Conservation (phyloP, 2,113 vertebrate genomes). For the Collichthys lucidus region DNA sequence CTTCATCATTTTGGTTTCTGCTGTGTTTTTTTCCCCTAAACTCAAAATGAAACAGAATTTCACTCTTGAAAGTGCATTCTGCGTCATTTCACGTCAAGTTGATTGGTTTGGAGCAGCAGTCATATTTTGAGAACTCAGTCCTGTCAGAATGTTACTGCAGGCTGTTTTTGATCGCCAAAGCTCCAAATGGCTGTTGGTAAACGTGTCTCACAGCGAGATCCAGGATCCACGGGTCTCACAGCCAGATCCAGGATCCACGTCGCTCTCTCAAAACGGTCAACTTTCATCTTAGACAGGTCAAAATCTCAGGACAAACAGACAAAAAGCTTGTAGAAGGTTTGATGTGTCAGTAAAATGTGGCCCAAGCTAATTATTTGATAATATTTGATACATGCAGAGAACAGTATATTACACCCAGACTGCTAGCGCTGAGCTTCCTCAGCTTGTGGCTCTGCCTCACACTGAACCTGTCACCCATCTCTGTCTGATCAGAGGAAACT, state of each 20-base stretch:
- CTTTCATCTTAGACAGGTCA: too few species aligned
- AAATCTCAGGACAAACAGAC: not conserved
- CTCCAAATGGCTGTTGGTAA: not conserved
- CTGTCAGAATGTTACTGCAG: not conserved
- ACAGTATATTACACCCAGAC: not conserved
- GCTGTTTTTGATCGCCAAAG: not conserved
- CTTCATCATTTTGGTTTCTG: not conserved
- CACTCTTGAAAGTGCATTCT: not conserved
- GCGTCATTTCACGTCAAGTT: not conserved
- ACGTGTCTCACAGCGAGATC: not conserved
- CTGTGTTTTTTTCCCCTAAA: too few species aligned
- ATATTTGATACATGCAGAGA: not conserved
- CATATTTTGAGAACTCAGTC: not conserved
- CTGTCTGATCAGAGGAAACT: conserved; percentile 50
- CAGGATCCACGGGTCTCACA: not conserved
- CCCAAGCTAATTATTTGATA: not conserved
- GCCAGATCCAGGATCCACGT: too few species aligned
- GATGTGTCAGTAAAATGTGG: not conserved
- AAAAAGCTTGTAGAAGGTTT: not conserved
- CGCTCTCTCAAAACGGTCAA: not conserved
- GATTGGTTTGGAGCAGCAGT: not conserved
- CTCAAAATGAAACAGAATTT: too few species aligned
- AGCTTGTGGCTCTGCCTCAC: conserved; percentile 13
- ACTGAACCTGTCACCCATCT: conserved; percentile 43
- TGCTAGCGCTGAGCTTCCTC: conserved; percentile 5